These are phyloP conservation scores for Trididemnum nubilum DNA, from an alignment of 23 tunicate species.

Conservation along the genomic window DNA sequence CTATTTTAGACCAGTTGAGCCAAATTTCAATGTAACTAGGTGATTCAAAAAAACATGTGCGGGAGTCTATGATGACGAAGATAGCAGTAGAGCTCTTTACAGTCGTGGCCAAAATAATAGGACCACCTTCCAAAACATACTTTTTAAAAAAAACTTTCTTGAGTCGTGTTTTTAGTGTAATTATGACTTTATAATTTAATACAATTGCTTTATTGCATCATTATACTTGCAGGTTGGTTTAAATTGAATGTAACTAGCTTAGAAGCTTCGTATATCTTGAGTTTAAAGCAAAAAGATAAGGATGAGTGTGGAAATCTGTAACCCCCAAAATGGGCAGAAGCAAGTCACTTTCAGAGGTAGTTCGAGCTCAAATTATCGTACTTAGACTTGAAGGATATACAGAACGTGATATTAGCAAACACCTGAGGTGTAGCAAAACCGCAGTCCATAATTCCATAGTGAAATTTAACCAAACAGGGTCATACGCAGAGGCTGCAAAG, in stretches of 20 bases:
- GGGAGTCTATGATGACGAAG: too few relatives aligned
- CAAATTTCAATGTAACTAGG: too few relatives aligned
- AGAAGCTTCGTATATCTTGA: too few relatives aligned
- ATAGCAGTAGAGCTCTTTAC: too few relatives aligned
- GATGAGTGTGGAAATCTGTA: neutral
- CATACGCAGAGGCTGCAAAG: neutral
- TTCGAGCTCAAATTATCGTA: conserved; percentile 1
- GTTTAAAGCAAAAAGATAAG: neutral
- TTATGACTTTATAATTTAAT: neutral
- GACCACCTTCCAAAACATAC: neutral
- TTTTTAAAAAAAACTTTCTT: too few relatives aligned
- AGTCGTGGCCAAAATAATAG: neutral
- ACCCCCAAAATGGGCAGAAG: conserved; percentile 9
- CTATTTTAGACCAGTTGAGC: too few relatives aligned
- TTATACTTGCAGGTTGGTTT: neutral
- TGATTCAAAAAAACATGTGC: too few relatives aligned
- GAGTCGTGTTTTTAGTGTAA: too few relatives aligned
- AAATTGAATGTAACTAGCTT: too few relatives aligned
- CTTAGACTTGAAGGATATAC: conserved; percentile 1
- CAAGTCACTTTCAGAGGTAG: conserved; percentile 6
- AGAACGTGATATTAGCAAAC: neutral
- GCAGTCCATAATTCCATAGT: conserved; percentile 14
- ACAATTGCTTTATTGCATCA: neutral
- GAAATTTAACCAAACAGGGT: neutral
- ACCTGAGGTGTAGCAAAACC: neutral